Conservation (phyloP, 2,888 invertebrate species). For the Zygothrica quintamaculata region DNA sequence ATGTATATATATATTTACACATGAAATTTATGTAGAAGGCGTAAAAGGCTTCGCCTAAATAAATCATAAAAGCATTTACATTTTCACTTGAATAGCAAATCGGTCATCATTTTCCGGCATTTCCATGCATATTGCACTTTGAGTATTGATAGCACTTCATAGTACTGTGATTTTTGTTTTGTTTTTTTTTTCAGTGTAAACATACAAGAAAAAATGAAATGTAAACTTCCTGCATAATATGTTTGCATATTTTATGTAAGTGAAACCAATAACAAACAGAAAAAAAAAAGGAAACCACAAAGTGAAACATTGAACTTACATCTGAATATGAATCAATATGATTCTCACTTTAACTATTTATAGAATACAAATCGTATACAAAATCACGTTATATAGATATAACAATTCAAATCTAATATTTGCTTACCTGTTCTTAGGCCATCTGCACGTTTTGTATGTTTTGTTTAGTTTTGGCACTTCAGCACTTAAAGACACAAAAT, state of each 20-base stretch:
- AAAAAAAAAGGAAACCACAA: no score
- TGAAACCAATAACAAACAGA: no score
- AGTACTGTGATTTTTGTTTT: neutral
- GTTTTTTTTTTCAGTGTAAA: neutral
- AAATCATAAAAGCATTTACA: constrained; percentile 60
- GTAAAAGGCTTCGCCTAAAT: constrained; percentile 38
- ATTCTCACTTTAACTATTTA: constrained; percentile 5
- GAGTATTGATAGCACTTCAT: constrained; percentile 3
- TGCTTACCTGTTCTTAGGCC: constrained; percentile 29
- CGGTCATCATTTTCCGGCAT: constrained; percentile 8
- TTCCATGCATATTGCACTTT: constrained; percentile 32
- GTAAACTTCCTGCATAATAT: no score
- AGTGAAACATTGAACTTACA: no score
- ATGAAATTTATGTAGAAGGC: constrained; percentile 5
- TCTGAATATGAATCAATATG: constrained; percentile 10
- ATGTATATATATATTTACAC: constrained; percentile 1
- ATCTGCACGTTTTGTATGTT: constrained; percentile 18
- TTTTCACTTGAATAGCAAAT: constrained; percentile 36
- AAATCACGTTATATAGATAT: constrained; percentile 13
- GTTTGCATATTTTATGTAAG: no score
- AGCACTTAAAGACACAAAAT: neutral
- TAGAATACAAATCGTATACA: constrained; percentile 12
- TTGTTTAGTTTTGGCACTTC: neutral
- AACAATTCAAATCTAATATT: constrained; percentile 5
- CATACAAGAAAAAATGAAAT: neutral